phyloP scores from a whole-genome alignment of 2,797 vertebrate species.

The Oreochromis grahami region DNA sequence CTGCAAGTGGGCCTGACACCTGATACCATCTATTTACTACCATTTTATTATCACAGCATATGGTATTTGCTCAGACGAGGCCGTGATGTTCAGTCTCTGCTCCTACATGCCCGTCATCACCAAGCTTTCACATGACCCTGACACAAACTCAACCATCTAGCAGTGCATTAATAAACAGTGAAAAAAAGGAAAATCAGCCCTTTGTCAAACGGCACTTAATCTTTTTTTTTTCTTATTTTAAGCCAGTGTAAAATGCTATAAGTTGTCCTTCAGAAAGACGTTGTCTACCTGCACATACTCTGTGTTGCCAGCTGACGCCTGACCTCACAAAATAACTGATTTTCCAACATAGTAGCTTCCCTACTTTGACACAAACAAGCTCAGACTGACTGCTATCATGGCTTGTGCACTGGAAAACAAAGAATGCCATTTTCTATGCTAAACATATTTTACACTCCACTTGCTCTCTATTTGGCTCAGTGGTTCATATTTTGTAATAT shows the following conservation, averaged over 20 bases:
- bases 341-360: neutral
- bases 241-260: neutral
- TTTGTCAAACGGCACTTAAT: neutral
- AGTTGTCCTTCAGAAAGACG: neutral
- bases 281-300: neutral
- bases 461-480: neutral
- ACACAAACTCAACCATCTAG: neutral
- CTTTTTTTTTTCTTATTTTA: neutral
- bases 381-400: neutral
- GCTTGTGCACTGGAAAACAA: neutral
- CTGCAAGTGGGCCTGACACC: neutral
- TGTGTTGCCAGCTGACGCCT: neutral
- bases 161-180: neutral
- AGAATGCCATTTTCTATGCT: conserved; percentile 2
- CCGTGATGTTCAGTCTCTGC: neutral
- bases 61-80: neutral
- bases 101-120: neutral
- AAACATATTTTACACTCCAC: conserved; percentile 12
- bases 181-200: neutral
- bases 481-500: neutral
- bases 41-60: neutral
- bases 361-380: neutral
- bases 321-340: neutral
- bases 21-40: neutral
- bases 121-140: neutral